phyloP scores from a whole-genome alignment of 1,140 invertebrate genomes.

The Drosophila sulfurigaster region DNA sequence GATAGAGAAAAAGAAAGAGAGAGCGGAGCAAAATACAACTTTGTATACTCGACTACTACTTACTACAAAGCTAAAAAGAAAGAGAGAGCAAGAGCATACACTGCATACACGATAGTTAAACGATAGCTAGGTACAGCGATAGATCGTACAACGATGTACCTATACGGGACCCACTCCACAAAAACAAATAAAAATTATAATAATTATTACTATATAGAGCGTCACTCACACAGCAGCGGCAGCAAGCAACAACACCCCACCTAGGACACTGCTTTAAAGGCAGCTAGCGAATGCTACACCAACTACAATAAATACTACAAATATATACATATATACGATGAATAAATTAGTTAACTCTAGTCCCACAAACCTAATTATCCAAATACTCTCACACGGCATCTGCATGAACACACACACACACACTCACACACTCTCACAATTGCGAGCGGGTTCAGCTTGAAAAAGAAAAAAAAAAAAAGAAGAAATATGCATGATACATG shows the following conservation, averaged over 20 bases:
- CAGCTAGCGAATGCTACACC: constrained; percentile 73
- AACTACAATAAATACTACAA: constrained; percentile 54
- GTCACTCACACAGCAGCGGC: constrained; percentile 67
- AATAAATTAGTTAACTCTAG: constrained; percentile 53
- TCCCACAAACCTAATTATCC: constrained; percentile 21
- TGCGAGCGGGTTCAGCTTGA: constrained; percentile 30
- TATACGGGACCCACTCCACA: constrained; percentile 62
- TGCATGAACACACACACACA: not conserved
- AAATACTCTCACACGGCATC: not conserved
- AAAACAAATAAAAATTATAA: not conserved
- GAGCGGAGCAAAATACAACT: constrained; percentile 29
- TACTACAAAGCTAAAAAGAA: not conserved
- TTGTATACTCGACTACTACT: not conserved
- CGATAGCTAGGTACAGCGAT: constrained; percentile 54
- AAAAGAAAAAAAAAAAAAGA: not conserved
- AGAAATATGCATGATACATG: constrained; percentile 12
- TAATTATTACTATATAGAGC: constrained; percentile 28
- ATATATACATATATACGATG: not conserved
- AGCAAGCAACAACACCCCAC: constrained; percentile 79
- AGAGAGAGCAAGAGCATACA: not conserved
- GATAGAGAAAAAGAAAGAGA: no score
- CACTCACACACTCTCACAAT: not conserved
- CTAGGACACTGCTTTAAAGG: constrained; percentile 78
- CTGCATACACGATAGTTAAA: constrained; percentile 33
- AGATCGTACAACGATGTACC: constrained; percentile 29